Evolutionary conservation across 2,113 vertebrate species (phyloP).

Genomic region (Hemiscyllium ocellatum): DNA sequence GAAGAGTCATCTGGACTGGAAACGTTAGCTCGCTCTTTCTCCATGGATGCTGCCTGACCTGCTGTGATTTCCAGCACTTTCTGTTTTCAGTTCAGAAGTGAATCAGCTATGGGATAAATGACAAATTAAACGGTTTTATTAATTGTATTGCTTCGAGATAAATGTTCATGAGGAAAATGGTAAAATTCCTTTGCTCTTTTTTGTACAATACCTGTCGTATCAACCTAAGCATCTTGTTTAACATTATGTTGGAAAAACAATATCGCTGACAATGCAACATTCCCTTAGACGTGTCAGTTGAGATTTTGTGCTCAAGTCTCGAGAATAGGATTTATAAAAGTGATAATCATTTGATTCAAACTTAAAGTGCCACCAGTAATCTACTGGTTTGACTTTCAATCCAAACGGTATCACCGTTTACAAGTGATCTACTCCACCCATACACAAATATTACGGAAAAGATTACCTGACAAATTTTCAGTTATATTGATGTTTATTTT

Average conservation of each 20-base stretch:
- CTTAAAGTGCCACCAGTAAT: background rate
- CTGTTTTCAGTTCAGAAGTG: background rate
- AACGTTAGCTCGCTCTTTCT: too few species aligned
- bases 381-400: background rate
- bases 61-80: too few species aligned
- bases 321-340: background rate
- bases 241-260: background rate
- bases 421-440: background rate
- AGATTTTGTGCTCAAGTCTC: background rate
- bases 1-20: too few species aligned
- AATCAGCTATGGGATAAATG: background rate
- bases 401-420: background rate
- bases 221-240: background rate
- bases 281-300: background rate
- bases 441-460: background rate
- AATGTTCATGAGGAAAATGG: background rate
- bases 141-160: background rate
- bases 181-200: background rate
- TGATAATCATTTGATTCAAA: background rate
- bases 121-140: background rate
- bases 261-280: background rate
- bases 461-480: background rate
- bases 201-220: background rate
- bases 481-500: background rate
- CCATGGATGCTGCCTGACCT: too few species aligned